These are phyloP conservation scores for Petaurus breviceps DNA, from an alignment of 2,113 vertebrate species.

Conservation along the genomic window DNA sequence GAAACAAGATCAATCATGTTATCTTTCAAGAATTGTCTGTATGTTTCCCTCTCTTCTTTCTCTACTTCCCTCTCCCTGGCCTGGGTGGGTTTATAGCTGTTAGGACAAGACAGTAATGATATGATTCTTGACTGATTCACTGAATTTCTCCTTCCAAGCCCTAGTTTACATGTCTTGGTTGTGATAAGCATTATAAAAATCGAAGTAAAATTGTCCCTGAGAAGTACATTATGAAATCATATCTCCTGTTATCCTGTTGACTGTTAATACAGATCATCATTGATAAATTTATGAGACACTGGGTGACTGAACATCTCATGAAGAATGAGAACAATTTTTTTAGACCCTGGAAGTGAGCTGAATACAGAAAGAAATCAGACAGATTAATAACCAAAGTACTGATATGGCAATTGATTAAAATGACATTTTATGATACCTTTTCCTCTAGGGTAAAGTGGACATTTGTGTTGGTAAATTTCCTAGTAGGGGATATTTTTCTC, in stretches of 20 bases:
- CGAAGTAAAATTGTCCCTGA: slow-evolving; percentile 18
- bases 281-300: slow-evolving; percentile 25
- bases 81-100: background rate
- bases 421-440: slow-evolving; percentile 17
- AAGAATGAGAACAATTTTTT: slow-evolving; percentile 31
- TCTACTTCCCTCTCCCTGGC: too few relatives aligned
- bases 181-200: background rate
- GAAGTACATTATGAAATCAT: slow-evolving; percentile 47
- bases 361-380: background rate
- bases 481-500: slow-evolving; percentile 35
- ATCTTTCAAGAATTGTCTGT: background rate
- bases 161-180: background rate
- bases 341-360: slow-evolving; percentile 8
- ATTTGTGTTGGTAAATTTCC: slow-evolving; percentile 49
- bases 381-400: slow-evolving; percentile 19
- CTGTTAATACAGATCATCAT: background rate
- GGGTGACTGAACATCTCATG: slow-evolving; percentile 18
- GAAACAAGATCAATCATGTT: background rate
- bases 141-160: background rate
- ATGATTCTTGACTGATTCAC: background rate
- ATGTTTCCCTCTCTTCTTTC: too few relatives aligned
- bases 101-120: background rate
- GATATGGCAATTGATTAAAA: slow-evolving; percentile 13
- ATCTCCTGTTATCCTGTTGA: slow-evolving; percentile 27
- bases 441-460: background rate